Evolutionary conservation across 92 coral and sea anemone genomes (phyloP), one percentile per base, ranked within the genome.

Genomic region (Isaurus tuberculatus): DNA sequence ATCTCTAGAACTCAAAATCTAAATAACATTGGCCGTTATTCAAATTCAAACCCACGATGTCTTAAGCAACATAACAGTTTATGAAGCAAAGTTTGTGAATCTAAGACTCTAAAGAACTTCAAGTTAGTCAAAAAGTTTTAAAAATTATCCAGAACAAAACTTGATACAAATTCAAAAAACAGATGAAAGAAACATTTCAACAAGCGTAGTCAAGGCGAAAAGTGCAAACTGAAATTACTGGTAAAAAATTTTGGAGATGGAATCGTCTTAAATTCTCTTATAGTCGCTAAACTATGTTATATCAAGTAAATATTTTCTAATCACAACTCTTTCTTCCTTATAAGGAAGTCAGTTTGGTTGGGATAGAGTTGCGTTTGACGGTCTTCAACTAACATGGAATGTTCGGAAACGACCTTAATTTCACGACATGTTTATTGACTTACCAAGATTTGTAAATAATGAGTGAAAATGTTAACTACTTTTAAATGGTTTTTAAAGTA

Each of bases 401-500:
- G 82, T 8, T 14, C 8, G 22, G 5, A 23, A 58, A 57, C 49
- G 34, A 58, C 14, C 53, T 14, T 33, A 46, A 30, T 36, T 77
- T 36, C 65, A 57, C 1, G 20, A 58, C 70, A 20, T 77, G 57
- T 58, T 77, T 77, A 67, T 77, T 77, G 82, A 77, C 53, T 77
- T 72, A 26, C 22, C 42, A 32, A n/a, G 70, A 55, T 20, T 58
- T 30, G 68, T 77, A 77, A 77, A 77, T 16, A 77, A 49, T 40
- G 20, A 34, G 48, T 36, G 70, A 23, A 27, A 77, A 34, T 77
- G 28, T 61, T 57, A 58, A 32, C 57, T 34, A 25, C 29, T 20
- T 55, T 75, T 57, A 34, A 77, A 77, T 77, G 82, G 70, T 22
- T 77, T 75, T 58, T 19, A 77, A 77, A 58, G 22, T 13, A 77